Evolutionary conservation across 2,113 vertebrate species (phyloP).

Genomic region (Ammodytes marinus): DNA sequence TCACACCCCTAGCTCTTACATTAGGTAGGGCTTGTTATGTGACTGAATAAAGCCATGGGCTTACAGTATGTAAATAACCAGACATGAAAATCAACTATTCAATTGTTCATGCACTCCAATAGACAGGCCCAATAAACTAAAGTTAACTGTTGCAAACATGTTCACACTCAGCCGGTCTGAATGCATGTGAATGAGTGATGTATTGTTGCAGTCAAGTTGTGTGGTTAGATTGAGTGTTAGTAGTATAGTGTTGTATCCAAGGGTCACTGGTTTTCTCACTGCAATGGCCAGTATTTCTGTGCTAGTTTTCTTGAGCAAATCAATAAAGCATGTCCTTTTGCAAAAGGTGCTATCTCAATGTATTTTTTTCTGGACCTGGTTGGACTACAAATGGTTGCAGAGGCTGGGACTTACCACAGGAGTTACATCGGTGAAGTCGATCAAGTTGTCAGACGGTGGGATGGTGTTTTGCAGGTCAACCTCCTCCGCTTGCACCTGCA

Average conservation of each 20-base stretch:
- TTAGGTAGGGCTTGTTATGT: too few species aligned
- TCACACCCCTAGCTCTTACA: too few species aligned
- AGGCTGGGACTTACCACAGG: conserved; percentile 83
- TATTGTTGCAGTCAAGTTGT: background rate
- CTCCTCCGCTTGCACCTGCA: conserved; percentile 89
- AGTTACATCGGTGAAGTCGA: conserved; percentile 91
- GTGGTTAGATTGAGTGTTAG: too few species aligned
- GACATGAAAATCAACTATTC: too few species aligned
- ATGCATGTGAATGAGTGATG: background rate
- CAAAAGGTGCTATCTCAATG: background rate
- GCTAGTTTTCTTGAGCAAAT: background rate
- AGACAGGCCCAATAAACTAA: background rate
- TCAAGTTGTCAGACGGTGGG: conserved; percentile 90
- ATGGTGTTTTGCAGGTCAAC: conserved; percentile 80
- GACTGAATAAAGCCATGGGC: too few species aligned
- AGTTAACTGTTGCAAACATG: background rate
- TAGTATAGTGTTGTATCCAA: background rate
- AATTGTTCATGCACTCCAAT: too few species aligned
- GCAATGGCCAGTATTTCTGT: background rate
- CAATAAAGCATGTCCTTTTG: background rate
- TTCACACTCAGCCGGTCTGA: background rate
- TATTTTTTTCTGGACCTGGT: background rate
- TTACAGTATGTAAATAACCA: too few species aligned
- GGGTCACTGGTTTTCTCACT: background rate
- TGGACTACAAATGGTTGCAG: background rate